These are phyloP conservation scores for Bubo bubo DNA, from an alignment of 2,113 vertebrate genomes.

Conservation along the genomic window DNA sequence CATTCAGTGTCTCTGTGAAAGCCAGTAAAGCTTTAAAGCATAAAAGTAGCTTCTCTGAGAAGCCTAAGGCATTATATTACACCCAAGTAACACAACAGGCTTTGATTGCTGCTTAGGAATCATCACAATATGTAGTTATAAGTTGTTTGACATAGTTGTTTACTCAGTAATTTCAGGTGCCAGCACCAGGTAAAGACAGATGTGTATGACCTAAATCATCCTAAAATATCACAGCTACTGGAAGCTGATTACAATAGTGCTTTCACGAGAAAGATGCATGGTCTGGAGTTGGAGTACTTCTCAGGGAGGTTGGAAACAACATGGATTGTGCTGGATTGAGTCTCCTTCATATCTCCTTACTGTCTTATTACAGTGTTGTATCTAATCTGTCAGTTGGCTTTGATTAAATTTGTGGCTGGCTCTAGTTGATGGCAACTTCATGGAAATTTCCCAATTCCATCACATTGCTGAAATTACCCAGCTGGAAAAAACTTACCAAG, in stretches of 20 bases:
- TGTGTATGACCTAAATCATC: background rate
- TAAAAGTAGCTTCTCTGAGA: background rate
- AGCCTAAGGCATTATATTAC: background rate
- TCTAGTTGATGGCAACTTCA: background rate
- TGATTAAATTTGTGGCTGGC: background rate
- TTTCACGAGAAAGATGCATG: background rate
- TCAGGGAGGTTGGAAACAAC: background rate
- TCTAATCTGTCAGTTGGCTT: background rate
- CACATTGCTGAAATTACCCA: background rate
- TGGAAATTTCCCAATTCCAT: background rate
- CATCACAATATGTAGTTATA: background rate
- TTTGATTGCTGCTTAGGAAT: background rate
- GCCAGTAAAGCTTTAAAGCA: background rate
- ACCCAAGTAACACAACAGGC: background rate
- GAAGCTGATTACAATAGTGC: background rate
- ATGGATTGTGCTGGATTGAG: background rate
- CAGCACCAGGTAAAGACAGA: background rate
- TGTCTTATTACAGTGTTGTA: background rate
- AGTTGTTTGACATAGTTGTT: background rate
- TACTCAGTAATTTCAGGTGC: background rate
- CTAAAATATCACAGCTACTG: background rate
- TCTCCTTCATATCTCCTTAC: background rate
- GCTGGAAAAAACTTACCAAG: background rate
- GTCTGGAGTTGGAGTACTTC: background rate
- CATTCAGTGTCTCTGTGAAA: background rate